A percentile compares a stretch with the other conserved stretches of the same genome.
Conservation (phyloP, 2,888 invertebrate genomes). For the Argyra leucocephala region DNA sequence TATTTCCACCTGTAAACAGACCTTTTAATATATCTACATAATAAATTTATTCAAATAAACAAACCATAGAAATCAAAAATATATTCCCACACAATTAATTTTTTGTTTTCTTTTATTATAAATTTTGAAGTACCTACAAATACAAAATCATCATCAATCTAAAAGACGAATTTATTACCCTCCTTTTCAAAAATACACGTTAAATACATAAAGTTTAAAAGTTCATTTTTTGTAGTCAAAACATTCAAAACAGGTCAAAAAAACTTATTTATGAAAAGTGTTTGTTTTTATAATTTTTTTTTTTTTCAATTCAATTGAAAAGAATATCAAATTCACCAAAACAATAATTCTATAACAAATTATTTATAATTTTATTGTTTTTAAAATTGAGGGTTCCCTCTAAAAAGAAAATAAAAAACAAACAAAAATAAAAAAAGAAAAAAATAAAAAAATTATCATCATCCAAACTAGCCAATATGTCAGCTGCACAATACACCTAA, state of each 20-base stretch:
- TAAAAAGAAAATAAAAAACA: background rate
- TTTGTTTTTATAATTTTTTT: background rate
- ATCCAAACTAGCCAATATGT: background rate
- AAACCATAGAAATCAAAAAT: too few relatives aligned
- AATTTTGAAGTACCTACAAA: too few relatives aligned
- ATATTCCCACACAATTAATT: background rate
- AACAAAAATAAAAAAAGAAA: background rate
- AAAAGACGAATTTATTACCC: background rate
- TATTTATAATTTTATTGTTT: background rate
- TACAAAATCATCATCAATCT: background rate
- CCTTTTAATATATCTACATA: background rate
- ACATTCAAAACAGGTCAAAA: background rate
- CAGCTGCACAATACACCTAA: background rate
- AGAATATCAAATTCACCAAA: background rate
- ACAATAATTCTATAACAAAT: conserved; percentile 1
- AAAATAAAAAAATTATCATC: background rate
- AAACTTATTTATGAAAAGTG: background rate
- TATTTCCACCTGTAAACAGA: too few relatives aligned
- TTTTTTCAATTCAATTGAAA: background rate
- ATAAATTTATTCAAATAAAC: too few relatives aligned
- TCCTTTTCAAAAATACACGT: background rate
- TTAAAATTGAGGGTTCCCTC: background rate
- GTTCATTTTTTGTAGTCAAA: too few relatives aligned
- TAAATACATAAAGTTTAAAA: background rate
- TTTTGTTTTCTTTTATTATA: background rate